These are phyloP conservation scores for Nicator chloris DNA, from an alignment of 2,113 vertebrate species.

Conservation along the genomic window DNA sequence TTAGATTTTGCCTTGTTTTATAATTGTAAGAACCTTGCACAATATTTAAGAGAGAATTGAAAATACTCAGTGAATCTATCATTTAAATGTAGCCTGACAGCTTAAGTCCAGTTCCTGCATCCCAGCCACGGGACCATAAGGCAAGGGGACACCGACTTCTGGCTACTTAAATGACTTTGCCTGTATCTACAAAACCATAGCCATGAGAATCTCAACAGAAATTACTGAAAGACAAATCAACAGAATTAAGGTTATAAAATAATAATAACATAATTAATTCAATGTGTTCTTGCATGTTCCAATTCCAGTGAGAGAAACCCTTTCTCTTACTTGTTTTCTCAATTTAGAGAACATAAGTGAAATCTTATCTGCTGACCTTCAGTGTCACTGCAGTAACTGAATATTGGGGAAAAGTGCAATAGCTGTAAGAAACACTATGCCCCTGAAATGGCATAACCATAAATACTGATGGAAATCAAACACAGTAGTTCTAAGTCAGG, in stretches of 20 bases:
- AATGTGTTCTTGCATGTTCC: not conserved
- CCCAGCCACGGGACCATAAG: fast-evolving
- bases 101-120: not conserved
- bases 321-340: not conserved
- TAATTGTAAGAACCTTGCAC: not conserved
- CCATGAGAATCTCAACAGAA: not conserved
- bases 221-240: not conserved
- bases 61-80: fast-evolving
- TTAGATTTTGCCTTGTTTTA: not conserved
- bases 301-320: not conserved
- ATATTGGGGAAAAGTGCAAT: not conserved
- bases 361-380: not conserved
- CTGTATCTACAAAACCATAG: not conserved
- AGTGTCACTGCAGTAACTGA: not conserved
- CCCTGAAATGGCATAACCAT: not conserved
- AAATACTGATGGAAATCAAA: not conserved
- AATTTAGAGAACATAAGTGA: not conserved
- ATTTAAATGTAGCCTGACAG: not conserved
- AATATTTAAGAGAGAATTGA: not conserved
- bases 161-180: not conserved
- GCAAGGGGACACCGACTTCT: fast-evolving
- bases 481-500: not conserved
- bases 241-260: not conserved
- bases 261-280: not conserved
- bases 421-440: not conserved